Evolutionary conservation across 2,888 invertebrate species (phyloP).

Genomic region (Heliconius sara): DNA sequence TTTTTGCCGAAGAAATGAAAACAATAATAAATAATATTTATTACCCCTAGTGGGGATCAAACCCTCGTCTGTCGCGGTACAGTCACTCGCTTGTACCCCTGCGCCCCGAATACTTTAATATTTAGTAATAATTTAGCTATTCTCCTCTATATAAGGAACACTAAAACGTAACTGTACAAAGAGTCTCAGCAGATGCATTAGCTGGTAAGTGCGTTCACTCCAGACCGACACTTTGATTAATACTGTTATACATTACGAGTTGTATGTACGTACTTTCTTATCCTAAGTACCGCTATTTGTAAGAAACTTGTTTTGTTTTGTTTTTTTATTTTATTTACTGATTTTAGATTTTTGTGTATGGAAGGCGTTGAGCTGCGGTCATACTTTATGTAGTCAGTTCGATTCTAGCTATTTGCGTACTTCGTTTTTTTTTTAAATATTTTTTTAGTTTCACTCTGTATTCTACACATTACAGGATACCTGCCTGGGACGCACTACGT

Average conservation of each 20-base stretch:
- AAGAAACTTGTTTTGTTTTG: neutral
- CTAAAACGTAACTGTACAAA: conserved; percentile 9
- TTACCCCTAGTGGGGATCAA: neutral
- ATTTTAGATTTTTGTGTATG: no score
- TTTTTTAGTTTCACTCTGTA: no score
- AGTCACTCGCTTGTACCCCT: neutral
- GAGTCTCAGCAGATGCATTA: conserved; percentile 53
- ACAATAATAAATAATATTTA: no score
- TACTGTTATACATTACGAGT: conserved; percentile 46
- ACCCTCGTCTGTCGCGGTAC: neutral
- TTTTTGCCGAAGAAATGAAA: no score
- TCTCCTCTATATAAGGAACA: conserved; percentile 11
- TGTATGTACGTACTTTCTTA: conserved; percentile 21
- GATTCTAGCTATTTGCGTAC: no score
- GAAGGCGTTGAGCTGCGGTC: no score
- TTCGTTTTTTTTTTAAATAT: no score
- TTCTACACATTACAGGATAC: no score
- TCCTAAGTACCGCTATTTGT: conserved; percentile 7
- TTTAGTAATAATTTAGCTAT: neutral
- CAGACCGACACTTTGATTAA: conserved; percentile 52
- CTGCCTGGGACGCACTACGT: no score
- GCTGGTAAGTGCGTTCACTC: conserved; percentile 58
- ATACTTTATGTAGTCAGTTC: no score
- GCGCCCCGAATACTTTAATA: neutral
- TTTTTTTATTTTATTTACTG: neutral